Conservation (phyloP, 2,797 vertebrate genomes). For the Miichthys miiuy region DNA sequence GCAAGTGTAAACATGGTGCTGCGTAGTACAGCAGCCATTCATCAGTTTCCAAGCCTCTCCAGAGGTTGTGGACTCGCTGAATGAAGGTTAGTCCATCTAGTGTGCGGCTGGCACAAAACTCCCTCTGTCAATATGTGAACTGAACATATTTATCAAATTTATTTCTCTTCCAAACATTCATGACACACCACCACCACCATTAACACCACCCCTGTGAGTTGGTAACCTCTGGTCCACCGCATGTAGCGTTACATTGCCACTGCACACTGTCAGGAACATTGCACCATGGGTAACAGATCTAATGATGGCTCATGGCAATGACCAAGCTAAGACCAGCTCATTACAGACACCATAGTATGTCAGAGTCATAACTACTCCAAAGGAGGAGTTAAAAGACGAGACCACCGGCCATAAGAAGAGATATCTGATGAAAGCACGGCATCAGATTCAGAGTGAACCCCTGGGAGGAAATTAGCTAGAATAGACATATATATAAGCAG, state of each 20-base stretch:
- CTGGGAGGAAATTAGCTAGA: too few species aligned
- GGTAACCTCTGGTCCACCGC: constrained; percentile 21
- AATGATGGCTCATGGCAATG: constrained; percentile 60
- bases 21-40: not conserved
- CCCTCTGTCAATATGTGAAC: constrained; percentile 6
- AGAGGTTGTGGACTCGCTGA: constrained; percentile 15
- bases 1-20: constrained; percentile 23
- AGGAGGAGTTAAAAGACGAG: constrained; percentile 19
- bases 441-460: too few species aligned
- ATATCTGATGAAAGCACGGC: not conserved
- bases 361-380: constrained; percentile 3
- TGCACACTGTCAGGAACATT: constrained; percentile 23
- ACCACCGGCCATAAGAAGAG: constrained; percentile 3
- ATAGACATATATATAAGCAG: too few species aligned
- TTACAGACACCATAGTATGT: constrained; percentile 29
- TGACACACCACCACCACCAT: not conserved
- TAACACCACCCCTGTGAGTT: constrained; percentile 3
- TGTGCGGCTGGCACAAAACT: constrained; percentile 8
- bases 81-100: constrained; percentile 6
- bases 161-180: constrained; percentile 10
- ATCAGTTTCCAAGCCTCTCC: constrained; percentile 14
- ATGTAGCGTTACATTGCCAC: not conserved
- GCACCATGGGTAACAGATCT: constrained; percentile 52
- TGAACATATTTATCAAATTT: constrained; percentile 6
- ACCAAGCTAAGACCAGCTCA: constrained; percentile 35